Base-by-base conservation (phyloP, 2,113 vertebrate species). In the Arvicanthis niloticus region DNA sequence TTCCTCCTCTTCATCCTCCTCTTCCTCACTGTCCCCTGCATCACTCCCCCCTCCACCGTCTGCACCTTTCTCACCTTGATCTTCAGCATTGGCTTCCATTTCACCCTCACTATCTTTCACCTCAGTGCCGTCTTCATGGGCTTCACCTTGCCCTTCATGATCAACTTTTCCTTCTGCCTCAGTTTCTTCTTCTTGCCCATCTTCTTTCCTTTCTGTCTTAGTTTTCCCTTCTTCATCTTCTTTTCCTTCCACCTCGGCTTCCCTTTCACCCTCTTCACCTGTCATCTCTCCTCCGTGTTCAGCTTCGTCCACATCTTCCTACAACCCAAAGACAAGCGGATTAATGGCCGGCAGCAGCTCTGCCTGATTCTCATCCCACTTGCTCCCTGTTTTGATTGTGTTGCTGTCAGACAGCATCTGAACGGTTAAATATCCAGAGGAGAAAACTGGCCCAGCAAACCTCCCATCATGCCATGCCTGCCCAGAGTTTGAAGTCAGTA, bases 11-110 rank as follows among this genome's bases (percentile, higher is more conserved):
- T 94, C 96, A 24, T 60, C 86, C 17, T 90, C 70, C 65, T 45
- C 9, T 76, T 85, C 91, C 26, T 45, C 77, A 5, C 22, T 82
- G 45, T 68, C 75, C 15, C 45, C 89, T n/a, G 65, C 67, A 5
- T 58, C 96, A 51, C 95, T 95, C 62, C 94, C 90, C 34, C 91
- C 98, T 11, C 97, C 96, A 3, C 96, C 97, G 5, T 95, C 98
- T 91, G 45, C 70, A 56, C 1, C 8, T 31, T 76, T 88, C 24
- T 88, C 42, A 56, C 9, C 76, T 60, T 78, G 65, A 26, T 88
- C 37, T 26, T n/a, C 45, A 70, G 31, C 62, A 7, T 53, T n/a
- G 7, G 19, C 68, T 24, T 40, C n/a, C 19, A 2, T 9, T 60
- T 88, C 29, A 21, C 34, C 67, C 68, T 70, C 89, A 70, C 51